A percentile compares a stretch with the other conserved stretches of the same genome.
These are phyloP conservation scores for Cynaeus angustus DNA, from an alignment of 2,888 invertebrate species.

Conservation along the genomic window DNA sequence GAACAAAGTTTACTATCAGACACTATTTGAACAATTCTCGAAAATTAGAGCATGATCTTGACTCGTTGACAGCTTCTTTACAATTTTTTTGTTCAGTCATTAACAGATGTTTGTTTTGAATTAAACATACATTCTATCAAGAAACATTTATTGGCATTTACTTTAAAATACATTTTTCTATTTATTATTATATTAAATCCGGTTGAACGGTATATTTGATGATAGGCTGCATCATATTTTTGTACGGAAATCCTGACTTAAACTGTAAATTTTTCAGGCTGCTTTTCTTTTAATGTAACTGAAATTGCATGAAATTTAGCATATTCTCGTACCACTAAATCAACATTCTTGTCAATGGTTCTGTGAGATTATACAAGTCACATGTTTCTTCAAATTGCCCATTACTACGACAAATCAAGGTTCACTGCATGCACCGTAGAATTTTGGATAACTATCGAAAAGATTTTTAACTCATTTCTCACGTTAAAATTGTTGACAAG, in stretches of 20 bases:
- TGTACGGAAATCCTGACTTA: slow-evolving; percentile 14
- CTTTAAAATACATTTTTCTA: too few species aligned
- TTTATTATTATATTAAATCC: too few species aligned
- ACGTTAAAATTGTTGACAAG: slow-evolving; percentile 48
- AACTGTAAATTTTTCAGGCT: slow-evolving; percentile 49
- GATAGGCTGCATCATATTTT: too few species aligned
- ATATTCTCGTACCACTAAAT: slow-evolving; percentile 58
- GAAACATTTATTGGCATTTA: too few species aligned
- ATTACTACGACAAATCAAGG: slow-evolving; percentile 15
- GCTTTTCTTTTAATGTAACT: slow-evolving; percentile 19
- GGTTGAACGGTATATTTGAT: too few species aligned
- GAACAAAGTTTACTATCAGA: too few species aligned
- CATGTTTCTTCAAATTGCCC: slow-evolving; percentile 51
- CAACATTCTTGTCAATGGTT: slow-evolving; percentile 57
- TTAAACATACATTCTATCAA: too few species aligned
- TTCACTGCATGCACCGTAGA: slow-evolving; percentile 23
- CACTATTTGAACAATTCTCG: too few species aligned
- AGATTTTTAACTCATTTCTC: slow-evolving; percentile 47
- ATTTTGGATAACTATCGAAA: slow-evolving; percentile 50
- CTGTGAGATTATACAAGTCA: slow-evolving; percentile 52
- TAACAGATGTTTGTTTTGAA: too few species aligned
- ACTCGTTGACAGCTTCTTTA: too few species aligned
- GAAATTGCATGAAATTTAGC: slow-evolving; percentile 53
- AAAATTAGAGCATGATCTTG: too few species aligned
- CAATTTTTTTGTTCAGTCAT: too few species aligned